These are phyloP conservation scores for Lithobates pipiens DNA, from an alignment of 2,797 vertebrate genomes.

Conservation along the genomic window DNA sequence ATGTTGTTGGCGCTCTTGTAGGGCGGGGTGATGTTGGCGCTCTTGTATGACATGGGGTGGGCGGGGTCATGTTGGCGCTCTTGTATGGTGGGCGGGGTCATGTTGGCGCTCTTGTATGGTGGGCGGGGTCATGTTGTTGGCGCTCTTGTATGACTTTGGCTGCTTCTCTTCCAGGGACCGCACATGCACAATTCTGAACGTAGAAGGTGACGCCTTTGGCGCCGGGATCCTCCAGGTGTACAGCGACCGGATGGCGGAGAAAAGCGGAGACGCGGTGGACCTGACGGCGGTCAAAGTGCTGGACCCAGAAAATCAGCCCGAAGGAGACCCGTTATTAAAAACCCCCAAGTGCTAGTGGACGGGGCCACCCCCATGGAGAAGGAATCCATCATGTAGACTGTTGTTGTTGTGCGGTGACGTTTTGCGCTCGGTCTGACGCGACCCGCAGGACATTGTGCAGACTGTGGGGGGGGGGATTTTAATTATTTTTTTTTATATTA, in stretches of 20 bases:
- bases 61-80: too few relatives aligned
- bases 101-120: too few relatives aligned
- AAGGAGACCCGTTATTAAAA: slow-evolving; percentile 78
- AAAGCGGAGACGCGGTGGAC: slow-evolving; percentile 53
- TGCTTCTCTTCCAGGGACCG: slow-evolving; percentile 78
- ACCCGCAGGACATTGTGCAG: not conserved
- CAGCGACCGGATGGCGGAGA: slow-evolving; percentile 70
- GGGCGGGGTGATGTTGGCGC: too few relatives aligned
- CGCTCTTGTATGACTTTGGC: too few relatives aligned
- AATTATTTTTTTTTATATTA: slow-evolving; percentile 46
- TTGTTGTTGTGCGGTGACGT: too few relatives aligned
- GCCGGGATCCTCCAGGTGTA: slow-evolving; percentile 86
- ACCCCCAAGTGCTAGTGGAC: not conserved
- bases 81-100: too few relatives aligned
- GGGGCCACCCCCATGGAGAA: slow-evolving; percentile 64
- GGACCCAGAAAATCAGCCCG: slow-evolving; percentile 50
- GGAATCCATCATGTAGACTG: slow-evolving; percentile 80
- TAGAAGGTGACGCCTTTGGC: slow-evolving; percentile 89
- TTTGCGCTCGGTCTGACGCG: too few relatives aligned
- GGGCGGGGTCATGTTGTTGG: too few relatives aligned
- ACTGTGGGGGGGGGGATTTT: not conserved
- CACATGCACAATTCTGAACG: slow-evolving; percentile 88
- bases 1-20: too few relatives aligned
- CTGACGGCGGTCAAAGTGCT: slow-evolving; percentile 73
- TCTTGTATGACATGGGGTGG: too few relatives aligned